Conservation (phyloP, 1,140 invertebrate genomes). For the Thaumatotibia leucotreta region DNA sequence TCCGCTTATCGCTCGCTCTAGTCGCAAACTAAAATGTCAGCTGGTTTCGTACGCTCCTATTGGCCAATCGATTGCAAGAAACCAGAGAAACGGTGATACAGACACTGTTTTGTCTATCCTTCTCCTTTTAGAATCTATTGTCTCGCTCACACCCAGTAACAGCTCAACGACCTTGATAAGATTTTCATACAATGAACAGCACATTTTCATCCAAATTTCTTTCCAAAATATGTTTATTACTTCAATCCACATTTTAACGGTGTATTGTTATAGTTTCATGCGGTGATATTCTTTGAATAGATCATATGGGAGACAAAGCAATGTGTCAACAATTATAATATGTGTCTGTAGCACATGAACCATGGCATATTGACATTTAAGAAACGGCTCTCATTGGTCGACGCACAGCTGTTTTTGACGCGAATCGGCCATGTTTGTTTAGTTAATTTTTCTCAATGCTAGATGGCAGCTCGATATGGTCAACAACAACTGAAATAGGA, state of each 20-base stretch:
- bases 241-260: neutral
- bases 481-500: constrained; percentile 42
- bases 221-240: neutral
- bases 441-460: constrained; percentile 24
- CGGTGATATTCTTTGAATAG: constrained; percentile 27
- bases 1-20: constrained; percentile 34
- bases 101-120: constrained; percentile 34
- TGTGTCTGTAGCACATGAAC: constrained; percentile 33
- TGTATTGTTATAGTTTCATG: constrained; percentile 9
- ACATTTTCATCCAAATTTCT: constrained; percentile 8
- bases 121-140: constrained; percentile 33
- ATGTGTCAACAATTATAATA: constrained; percentile 52
- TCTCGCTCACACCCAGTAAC: constrained; percentile 37
- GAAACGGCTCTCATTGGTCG: constrained; percentile 43
- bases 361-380: constrained; percentile 50
- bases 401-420: constrained; percentile 70
- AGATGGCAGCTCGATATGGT: constrained; percentile 48
- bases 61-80: constrained; percentile 70
- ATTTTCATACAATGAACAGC: constrained; percentile 7
- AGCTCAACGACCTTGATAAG: constrained; percentile 37
- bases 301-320: constrained; percentile 66
- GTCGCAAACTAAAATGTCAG: constrained; percentile 67
- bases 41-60: constrained; percentile 53
- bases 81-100: constrained; percentile 21
- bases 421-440: constrained; percentile 21